phyloP scores from a whole-genome alignment of 2,113 vertebrate genomes.

The Macroglossus sobrinus region DNA sequence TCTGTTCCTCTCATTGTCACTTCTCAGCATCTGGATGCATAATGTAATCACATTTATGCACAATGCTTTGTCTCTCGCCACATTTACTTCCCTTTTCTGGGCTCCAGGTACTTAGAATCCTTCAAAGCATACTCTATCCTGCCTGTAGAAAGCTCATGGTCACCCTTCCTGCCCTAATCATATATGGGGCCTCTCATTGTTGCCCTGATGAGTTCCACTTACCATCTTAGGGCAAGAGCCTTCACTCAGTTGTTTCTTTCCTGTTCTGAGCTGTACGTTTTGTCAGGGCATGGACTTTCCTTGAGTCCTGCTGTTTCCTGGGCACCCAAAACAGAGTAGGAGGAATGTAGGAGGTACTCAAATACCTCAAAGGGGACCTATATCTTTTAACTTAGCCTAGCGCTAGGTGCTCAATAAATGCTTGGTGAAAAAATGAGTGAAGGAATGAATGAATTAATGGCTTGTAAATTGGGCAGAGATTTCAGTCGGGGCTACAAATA shows the following conservation, averaged over 20 bases:
- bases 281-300: neutral
- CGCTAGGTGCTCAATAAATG: neutral
- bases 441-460: neutral
- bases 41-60: neutral
- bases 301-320: neutral
- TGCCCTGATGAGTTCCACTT: neutral
- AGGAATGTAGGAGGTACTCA: neutral
- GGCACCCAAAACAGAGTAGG: neutral
- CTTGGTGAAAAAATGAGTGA: neutral
- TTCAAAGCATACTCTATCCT: neutral
- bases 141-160: neutral
- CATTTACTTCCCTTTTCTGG: neutral
- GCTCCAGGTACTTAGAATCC: neutral
- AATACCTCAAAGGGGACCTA: neutral
- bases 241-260: neutral
- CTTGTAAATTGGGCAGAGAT: neutral
- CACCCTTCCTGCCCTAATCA: neutral
- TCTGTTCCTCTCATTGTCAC: neutral
- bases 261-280: neutral
- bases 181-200: neutral
- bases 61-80: neutral
- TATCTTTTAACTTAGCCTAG: neutral
- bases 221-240: neutral
- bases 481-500: neutral
- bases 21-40: neutral